These are phyloP conservation scores for Neolamprologus devosi DNA, from an alignment of 2,113 vertebrate genomes.

Conservation along the genomic window DNA sequence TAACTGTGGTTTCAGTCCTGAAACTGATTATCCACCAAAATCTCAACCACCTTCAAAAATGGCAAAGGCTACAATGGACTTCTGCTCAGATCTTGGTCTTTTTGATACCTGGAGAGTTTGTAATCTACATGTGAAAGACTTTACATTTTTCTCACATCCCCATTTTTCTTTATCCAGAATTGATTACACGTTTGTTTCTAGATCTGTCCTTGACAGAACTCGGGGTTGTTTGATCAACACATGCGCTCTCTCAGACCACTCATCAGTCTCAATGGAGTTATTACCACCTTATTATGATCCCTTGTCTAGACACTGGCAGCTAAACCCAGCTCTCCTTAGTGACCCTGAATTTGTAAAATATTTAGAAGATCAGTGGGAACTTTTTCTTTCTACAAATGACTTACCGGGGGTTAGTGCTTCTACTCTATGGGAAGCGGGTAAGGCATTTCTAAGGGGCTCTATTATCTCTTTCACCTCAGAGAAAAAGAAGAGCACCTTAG, in stretches of 20 bases:
- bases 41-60: neutral
- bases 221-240: fast-evolving
- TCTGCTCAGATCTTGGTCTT: fast-evolving
- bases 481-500: neutral
- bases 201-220: neutral
- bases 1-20: neutral
- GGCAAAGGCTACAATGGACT: fast-evolving
- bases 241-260: fast-evolving
- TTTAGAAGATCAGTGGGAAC: no score
- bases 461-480: neutral
- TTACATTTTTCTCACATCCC: fast-evolving
- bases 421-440: fast-evolving
- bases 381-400: no score
- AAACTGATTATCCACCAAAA: neutral
- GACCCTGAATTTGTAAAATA: fast-evolving
- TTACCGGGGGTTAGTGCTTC: no score
- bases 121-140: neutral
- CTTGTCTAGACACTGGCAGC: no score
- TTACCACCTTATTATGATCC: no score
- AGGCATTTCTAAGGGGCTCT: fast-evolving
- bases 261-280: fast-evolving
- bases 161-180: neutral
- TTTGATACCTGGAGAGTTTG: fast-evolving
- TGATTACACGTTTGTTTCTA: neutral
- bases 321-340: no score